Evolutionary conservation across 2,113 vertebrate genomes (phyloP).

Genomic region (Glaucomys volans): DNA sequence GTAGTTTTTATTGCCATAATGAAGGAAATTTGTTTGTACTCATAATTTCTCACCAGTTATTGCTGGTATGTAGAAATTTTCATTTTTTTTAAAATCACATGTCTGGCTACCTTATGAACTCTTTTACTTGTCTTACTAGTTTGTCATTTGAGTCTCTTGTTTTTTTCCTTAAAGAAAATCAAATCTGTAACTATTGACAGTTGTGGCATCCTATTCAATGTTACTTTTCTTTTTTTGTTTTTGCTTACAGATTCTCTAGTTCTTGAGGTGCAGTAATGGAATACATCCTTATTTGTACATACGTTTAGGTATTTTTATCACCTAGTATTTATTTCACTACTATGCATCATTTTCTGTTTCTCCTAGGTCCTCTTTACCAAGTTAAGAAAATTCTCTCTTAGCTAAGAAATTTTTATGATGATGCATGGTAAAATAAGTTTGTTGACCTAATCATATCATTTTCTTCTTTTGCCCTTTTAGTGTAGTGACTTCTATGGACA

Average conservation of each 20-base stretch:
- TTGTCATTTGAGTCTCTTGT: not conserved
- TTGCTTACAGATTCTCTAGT: not conserved
- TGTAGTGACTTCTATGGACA: not conserved
- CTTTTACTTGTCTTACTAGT: not conserved
- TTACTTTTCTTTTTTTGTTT: not conserved
- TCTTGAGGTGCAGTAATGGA: not conserved
- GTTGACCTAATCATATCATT: not conserved
- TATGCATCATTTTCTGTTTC: not conserved
- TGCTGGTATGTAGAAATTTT: not conserved
- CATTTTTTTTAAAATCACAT: not conserved
- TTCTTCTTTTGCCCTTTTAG: not conserved
- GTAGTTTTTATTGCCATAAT: not conserved
- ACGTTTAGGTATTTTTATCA: constrained; percentile 37
- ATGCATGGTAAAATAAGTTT: not conserved
- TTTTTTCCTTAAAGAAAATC: not conserved
- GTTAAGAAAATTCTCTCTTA: not conserved
- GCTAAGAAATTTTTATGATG: constrained; percentile 5
- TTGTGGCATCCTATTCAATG: not conserved
- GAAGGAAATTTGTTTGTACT: not conserved
- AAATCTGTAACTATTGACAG: not conserved
- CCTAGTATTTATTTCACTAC: not conserved
- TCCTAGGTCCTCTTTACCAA: not conserved
- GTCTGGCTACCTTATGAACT: not conserved
- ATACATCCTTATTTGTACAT: not conserved
- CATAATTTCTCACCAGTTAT: not conserved